Base-by-base conservation (phyloP, 2,888 invertebrate genomes). In the Polydrusus cervinus region DNA sequence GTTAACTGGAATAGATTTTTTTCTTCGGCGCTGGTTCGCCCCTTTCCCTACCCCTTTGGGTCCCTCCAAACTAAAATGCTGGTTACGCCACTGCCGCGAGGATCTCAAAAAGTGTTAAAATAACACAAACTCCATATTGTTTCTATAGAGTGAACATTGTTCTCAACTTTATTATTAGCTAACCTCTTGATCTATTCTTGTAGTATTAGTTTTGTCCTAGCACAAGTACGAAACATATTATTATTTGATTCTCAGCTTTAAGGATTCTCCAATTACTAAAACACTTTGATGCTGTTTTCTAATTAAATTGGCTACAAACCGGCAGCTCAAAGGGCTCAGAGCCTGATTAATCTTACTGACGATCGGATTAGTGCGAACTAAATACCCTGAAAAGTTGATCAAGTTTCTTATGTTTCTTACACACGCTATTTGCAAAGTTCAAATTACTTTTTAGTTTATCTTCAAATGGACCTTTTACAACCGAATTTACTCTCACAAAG, bases 391-490 rank as follows among this genome's bases (percentile, higher is more conserved):
- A 47, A 62, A 62, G 45, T 61, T 61, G 43, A 61, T 61, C 43
- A 61, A 43, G 18, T 62, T 62, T 45, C 62, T 51, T 51, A 51
- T 51, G 51, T 51, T 51, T 51, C 30, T 53, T 53, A 25, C 40
- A 68, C 40, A 68, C 25, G 25, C 68, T 20, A 68, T 53, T 68
- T 68, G 45, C 57, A 45, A 57, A 68, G 55, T 68, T 68, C 8
- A 57, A 43, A 68, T 68, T 68, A 68, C 14, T 68, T 66, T 53
- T 51, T 40, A 16, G 66, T 5, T 65, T 30, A 14, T 25, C 25
- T 65, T 67, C 14, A 53, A 66, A 53, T 53, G 51, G 40, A 62
- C 43, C 20, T 34, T 10, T 34, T 18, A 38, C n/a, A 13, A 11
- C 16, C 40, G 38, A 60, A 38, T 60, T 62, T 40, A 18, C 62